Evolutionary conservation across 2,797 vertebrate genomes (phyloP).

Genomic region (Melopsittacus undulatus): DNA sequence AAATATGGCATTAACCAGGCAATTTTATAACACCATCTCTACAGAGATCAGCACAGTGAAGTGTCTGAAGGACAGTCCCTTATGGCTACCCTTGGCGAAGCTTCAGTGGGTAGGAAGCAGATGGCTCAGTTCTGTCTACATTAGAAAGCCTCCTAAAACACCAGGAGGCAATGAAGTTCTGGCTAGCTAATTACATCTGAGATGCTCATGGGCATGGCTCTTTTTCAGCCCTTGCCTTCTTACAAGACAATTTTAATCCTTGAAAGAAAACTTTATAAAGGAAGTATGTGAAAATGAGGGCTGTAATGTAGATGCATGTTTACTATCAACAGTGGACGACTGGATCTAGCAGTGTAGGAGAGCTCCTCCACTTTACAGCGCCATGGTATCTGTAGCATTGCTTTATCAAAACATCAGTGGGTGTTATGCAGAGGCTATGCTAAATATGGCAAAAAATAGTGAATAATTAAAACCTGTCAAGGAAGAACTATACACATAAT

Average conservation of each 20-base stretch:
- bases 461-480: constrained; percentile 6
- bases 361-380: not conserved
- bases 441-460: not conserved
- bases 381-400: not conserved
- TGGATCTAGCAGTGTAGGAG: not conserved
- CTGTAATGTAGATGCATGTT: not conserved
- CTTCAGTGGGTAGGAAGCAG: not conserved
- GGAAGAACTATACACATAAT: not conserved
- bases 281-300: not conserved
- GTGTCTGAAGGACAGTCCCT: not conserved
- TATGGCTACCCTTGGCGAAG: not conserved
- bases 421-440: not conserved
- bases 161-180: not conserved
- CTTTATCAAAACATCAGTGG: not conserved
- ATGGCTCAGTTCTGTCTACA: not conserved
- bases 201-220: not conserved
- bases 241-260: not conserved
- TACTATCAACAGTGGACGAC: not conserved
- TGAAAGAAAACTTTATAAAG: not conserved
- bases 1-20: not conserved
- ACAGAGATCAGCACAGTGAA: not conserved
- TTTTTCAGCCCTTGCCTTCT: not conserved
- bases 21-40: not conserved
- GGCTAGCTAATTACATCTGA: not conserved
- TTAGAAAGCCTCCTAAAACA: not conserved